Percentiles rank a stretch among this genome's conserved stretches.
Evolutionary conservation across 2,888 invertebrate genomes (phyloP).

Genomic region (Gryllus longicercus): DNA sequence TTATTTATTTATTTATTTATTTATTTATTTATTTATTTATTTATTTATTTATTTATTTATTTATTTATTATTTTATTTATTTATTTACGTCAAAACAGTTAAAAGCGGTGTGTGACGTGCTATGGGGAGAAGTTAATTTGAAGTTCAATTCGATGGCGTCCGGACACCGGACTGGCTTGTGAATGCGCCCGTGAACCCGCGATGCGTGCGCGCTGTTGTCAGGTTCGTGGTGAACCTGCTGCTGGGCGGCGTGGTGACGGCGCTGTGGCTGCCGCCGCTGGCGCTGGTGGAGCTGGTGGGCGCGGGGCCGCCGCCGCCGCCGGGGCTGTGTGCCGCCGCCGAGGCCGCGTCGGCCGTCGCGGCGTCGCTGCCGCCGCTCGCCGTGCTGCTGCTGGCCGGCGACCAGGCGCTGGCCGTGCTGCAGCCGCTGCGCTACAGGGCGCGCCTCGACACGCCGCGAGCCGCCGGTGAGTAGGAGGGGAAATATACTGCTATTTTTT

Average conservation of each 20-base stretch:
- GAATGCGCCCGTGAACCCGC: too few species aligned
- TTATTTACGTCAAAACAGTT: too few species aligned
- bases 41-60: too few species aligned
- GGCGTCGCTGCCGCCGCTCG: not conserved
- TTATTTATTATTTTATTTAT: too few species aligned
- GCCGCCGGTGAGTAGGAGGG: not conserved
- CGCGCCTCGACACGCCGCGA: not conserved
- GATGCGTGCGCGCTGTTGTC: too few species aligned
- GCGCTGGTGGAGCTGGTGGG: conserved; percentile 5
- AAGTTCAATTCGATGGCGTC: too few species aligned
- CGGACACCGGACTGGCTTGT: too few species aligned
- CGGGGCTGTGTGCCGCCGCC: not conserved
- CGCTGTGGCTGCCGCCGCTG: not conserved
- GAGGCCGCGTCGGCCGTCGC: not conserved
- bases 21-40: too few species aligned
- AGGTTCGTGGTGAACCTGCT: conserved; percentile 6
- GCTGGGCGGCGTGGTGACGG: not conserved
- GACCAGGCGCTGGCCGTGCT: conserved; percentile 1
- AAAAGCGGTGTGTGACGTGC: too few species aligned
- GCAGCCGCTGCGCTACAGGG: not conserved
- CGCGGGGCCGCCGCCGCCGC: not conserved
- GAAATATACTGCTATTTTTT: too few species aligned
- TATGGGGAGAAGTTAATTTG: too few species aligned
- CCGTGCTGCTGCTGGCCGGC: conserved; percentile 1
- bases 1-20: too few species aligned